These are phyloP conservation scores for Lota lota DNA, from an alignment of 2,113 vertebrate genomes.

Conservation along the genomic window DNA sequence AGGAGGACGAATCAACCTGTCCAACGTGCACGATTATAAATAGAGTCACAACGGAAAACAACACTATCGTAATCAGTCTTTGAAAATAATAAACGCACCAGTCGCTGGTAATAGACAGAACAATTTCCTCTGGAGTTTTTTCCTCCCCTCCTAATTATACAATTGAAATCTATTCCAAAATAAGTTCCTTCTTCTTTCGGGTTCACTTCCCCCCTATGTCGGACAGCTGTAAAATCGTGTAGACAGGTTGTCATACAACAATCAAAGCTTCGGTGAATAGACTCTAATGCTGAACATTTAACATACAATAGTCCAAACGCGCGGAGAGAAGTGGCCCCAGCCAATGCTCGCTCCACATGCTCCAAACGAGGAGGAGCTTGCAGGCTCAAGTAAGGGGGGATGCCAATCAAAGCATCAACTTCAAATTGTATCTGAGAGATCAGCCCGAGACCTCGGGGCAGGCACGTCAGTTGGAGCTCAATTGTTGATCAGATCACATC, in stretches of 20 bases:
- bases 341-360: conserved; percentile 81
- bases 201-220: conserved; percentile 80
- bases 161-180: conserved; percentile 70
- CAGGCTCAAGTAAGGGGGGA: conserved; percentile 83
- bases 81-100: conserved; percentile 30
- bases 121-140: conserved; percentile 36
- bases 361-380: conserved; percentile 86
- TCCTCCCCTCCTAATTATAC: conserved; percentile 43
- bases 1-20: too few species aligned
- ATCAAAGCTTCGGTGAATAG: conserved; percentile 84
- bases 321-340: conserved; percentile 62
- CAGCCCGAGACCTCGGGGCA: conserved; percentile 93
- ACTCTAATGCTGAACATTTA: conserved; percentile 88
- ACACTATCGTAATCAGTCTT: conserved; percentile 9
- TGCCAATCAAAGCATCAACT: conserved; percentile 99
- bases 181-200: conserved; percentile 78
- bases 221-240: conserved; percentile 89
- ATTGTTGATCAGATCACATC: conserved; percentile 96
- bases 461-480: conserved; percentile 96
- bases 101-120: conserved; percentile 33
- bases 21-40: not conserved
- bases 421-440: conserved; percentile 97
- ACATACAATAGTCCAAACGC: conserved; percentile 83
- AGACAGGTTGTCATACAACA: conserved; percentile 91
- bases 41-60: not conserved